Base-by-base conservation (phyloP, 2,113 vertebrate genomes). In the Hirundichthys speculiger region DNA sequence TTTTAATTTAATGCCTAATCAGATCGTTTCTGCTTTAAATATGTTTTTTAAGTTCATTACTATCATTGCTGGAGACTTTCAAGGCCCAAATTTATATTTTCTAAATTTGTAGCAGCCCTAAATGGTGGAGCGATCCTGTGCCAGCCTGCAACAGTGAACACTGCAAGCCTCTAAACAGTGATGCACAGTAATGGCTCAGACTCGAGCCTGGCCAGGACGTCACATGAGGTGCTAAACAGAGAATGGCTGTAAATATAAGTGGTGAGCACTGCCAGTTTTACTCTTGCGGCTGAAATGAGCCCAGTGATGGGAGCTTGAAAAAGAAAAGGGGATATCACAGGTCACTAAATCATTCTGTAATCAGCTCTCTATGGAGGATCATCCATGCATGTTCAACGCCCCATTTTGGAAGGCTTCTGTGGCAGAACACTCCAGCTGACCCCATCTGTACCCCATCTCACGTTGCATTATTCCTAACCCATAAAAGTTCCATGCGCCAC, bases 401-500 rank as follows among this genome's bases (percentile, higher is more conserved):
- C 89, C 87, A 92, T 91, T 93, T 90, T 91, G 69, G 65, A 85
- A 83, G 80, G 85, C 75, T 90, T 82, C 80, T 53, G 92, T 87
- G 81, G 80, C 91, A 90, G 90, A 88, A 91, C 76, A 91, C 90
- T 93, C 90, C 78, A 91, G 87, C 89, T 94, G 94, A 93, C 93
- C 91, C 93, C 90, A 91, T 93, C 91, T 93, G 94, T 92, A 93
- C 86, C 88, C 92, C 91, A 89, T 91, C 91, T 91, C 92, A 88
- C 93, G 92, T 90, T 93, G 92, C 93, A 94, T 94, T 92, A 94
- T 94, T 91, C 93, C 86, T 79, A 92, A 91, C 89, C 92, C 91
- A 92, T 95, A 94, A 95, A 94, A 93, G 93, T 93, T 91, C 91
- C 89, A 90, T 91, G 91, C 92, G 91, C 91, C 93, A 95, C 91